Evolutionary conservation across 2,797 vertebrate species (phyloP).

Genomic region (Channallabes apus): DNA sequence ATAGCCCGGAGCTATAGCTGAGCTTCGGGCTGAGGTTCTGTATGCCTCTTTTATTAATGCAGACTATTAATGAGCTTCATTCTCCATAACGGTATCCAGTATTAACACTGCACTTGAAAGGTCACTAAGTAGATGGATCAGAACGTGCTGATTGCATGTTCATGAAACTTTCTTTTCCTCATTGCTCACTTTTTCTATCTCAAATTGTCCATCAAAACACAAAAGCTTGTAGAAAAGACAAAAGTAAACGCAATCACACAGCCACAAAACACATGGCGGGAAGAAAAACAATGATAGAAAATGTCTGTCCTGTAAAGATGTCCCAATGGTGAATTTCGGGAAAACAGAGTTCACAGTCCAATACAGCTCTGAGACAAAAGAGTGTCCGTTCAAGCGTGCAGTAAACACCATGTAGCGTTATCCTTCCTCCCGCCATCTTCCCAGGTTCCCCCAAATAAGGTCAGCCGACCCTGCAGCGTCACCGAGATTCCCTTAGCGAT

Average conservation of each 20-base stretch:
- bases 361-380: no score
- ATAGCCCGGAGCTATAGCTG: constrained; percentile 31
- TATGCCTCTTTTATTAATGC: constrained; percentile 18
- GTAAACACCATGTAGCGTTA: no score
- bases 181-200: neutral
- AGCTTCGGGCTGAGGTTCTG: constrained; percentile 5
- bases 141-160: constrained; percentile 4
- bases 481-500: no score
- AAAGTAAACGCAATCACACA: constrained; percentile 15
- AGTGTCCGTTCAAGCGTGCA: no score
- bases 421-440: no score
- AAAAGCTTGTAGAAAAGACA: constrained; percentile 7
- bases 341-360: no score
- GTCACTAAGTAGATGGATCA: constrained; percentile 25
- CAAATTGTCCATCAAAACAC: constrained; percentile 13
- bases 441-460: no score
- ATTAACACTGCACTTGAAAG: constrained; percentile 23
- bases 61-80: constrained; percentile 37
- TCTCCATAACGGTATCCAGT: constrained; percentile 3
- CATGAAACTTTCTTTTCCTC: constrained; percentile 4
- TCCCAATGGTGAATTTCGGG: no score
- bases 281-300: constrained; percentile 41
- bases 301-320: no score
- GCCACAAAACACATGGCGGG: constrained; percentile 38
- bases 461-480: no score